Conservation (phyloP, 2,888 invertebrate species). For the Diploptera punctata region DNA sequence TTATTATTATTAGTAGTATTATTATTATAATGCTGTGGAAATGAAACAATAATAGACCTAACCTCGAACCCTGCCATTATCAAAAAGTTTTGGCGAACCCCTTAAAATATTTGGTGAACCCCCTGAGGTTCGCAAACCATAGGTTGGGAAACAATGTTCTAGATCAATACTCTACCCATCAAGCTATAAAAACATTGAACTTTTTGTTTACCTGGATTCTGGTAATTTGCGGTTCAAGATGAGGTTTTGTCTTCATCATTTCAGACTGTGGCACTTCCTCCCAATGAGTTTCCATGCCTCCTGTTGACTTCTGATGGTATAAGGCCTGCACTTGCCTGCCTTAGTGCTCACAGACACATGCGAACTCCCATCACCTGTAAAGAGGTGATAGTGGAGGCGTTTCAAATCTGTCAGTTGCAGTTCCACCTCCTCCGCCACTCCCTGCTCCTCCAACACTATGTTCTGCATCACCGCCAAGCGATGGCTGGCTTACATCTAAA, state of each 20-base stretch:
- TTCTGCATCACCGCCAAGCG: conserved; percentile 72
- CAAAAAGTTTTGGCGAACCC: too few species aligned
- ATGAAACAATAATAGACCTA: too few species aligned
- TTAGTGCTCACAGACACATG: conserved; percentile 55
- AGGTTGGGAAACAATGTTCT: too few species aligned
- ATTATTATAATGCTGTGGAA: too few species aligned
- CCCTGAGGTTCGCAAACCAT: too few species aligned
- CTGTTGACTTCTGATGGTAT: conserved; percentile 46
- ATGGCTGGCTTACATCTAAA: conserved; percentile 77
- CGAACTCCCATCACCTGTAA: conserved; percentile 58
- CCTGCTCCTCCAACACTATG: conserved; percentile 49
- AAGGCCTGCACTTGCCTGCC: conserved; percentile 56
- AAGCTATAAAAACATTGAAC: too few species aligned
- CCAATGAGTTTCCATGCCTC: conserved; percentile 70
- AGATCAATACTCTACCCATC: too few species aligned
- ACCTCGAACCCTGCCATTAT: too few species aligned
- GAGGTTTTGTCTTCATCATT: not conserved
- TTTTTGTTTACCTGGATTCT: conserved; percentile 35
- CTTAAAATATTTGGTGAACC: too few species aligned
- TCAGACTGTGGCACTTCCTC: conserved; percentile 62
- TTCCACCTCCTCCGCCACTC: conserved; percentile 49
- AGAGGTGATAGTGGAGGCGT: conserved; percentile 69
- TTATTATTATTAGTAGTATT: too few species aligned
- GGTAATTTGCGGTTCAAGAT: conserved; percentile 12
- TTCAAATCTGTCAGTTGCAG: conserved; percentile 53